A percentile compares a stretch with the other conserved stretches of the same genome.
These are phyloP conservation scores for Smutsia temminckii DNA, from an alignment of 2,797 vertebrate species.

Conservation along the genomic window DNA sequence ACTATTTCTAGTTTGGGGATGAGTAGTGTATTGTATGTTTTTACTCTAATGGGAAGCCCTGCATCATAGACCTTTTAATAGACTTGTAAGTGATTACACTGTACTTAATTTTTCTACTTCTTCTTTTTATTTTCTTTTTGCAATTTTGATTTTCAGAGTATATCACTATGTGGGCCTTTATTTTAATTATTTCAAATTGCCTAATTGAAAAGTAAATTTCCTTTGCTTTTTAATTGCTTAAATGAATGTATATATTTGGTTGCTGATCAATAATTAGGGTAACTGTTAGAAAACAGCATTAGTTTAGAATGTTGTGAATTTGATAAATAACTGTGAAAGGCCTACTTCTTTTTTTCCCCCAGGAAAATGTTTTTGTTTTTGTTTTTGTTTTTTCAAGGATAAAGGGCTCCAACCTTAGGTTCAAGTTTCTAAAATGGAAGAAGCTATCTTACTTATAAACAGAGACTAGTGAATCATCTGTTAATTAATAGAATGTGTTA, in stretches of 20 bases:
- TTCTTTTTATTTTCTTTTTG: not conserved
- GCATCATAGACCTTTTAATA: conserved; percentile 55
- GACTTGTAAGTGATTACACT: conserved; percentile 37
- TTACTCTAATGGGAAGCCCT: conserved; percentile 42
- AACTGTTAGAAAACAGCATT: conserved; percentile 28
- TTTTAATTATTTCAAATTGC: conserved; percentile 41
- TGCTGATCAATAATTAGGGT: not conserved
- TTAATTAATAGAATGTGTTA: not conserved
- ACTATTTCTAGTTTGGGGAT: conserved; percentile 59
- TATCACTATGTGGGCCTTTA: not conserved
- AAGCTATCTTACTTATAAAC: not conserved
- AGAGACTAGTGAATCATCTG: not conserved
- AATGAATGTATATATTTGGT: not conserved
- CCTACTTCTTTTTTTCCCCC: not conserved
- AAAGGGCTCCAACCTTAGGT: not conserved
- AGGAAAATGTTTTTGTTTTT: too few species aligned
- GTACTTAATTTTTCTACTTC: conserved; percentile 63
- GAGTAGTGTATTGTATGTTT: conserved; percentile 65
- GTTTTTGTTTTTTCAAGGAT: not conserved
- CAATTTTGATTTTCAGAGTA: conserved; percentile 41
- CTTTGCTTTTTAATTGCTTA: conserved; percentile 31
- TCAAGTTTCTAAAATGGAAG: not conserved
- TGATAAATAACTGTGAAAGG: conserved; percentile 4
- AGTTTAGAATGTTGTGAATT: conserved; percentile 13
- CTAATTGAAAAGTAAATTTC: not conserved